A percentile compares a stretch with the other conserved stretches of the same genome.
Conservation (phyloP, 1,140 invertebrate species). For the Radopholus similis region DNA sequence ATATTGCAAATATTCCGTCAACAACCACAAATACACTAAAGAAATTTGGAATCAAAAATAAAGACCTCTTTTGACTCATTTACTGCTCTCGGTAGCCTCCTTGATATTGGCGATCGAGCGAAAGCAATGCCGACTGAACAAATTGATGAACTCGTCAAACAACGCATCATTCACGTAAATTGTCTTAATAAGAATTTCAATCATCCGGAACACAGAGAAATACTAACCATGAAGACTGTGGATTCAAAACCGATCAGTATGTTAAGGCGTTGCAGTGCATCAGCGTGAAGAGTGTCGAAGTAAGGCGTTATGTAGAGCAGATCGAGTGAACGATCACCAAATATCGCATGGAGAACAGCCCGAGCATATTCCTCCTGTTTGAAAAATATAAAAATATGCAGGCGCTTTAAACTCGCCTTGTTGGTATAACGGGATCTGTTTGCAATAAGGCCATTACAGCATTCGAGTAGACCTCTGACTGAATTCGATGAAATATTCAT, state of each 20-base stretch:
- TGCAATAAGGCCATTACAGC: constrained; percentile 8
- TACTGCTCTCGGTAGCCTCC: constrained; percentile 20
- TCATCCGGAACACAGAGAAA: neutral
- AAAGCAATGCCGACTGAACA: constrained; percentile 17
- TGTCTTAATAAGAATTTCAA: constrained; percentile 11
- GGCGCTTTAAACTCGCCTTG: neutral
- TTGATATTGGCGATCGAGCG: constrained; percentile 2
- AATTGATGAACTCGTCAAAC: constrained; percentile 24
- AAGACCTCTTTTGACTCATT: neutral
- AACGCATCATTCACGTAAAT: constrained; percentile 27
- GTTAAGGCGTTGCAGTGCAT: constrained; percentile 28
- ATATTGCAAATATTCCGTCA: constrained; percentile 26
- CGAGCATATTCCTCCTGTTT: constrained; percentile 7
- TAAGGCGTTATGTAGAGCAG: constrained; percentile 20
- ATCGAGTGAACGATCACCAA: constrained; percentile 23
- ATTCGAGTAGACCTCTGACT: constrained; percentile 8
- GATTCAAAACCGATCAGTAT: constrained; percentile 28
- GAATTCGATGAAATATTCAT: neutral
- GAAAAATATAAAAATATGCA: neutral
- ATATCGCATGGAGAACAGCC: constrained; percentile 10
- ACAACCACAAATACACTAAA: constrained; percentile 25
- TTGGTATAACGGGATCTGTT: constrained; percentile 9
- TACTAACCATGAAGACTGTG: constrained; percentile 24
- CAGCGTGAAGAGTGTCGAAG: constrained; percentile 19
- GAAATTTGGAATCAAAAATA: neutral